A percentile compares a stretch with the other conserved stretches of the same genome.
Evolutionary conservation across 2,797 vertebrate genomes (phyloP).

Genomic region (Varecia variegata): DNA sequence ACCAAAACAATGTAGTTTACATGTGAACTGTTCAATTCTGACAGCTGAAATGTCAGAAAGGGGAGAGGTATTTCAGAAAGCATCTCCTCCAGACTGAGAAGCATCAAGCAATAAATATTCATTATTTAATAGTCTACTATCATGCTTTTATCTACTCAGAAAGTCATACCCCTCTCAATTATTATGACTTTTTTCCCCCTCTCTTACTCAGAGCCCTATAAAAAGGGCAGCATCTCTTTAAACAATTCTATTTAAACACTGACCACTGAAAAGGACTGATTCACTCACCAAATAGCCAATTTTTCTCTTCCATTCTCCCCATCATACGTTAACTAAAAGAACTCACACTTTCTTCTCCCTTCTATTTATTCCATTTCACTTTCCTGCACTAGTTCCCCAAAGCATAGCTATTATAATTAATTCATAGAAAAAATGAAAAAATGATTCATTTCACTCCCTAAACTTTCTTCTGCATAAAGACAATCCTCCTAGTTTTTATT

Average conservation of each 20-base stretch:
- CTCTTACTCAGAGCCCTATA: not conserved
- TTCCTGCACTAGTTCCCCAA: not conserved
- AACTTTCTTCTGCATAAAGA: not conserved
- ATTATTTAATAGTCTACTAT: conserved; percentile 43
- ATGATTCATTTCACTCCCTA: not conserved
- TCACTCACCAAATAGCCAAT: not conserved
- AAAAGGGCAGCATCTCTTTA: not conserved
- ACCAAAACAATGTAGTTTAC: conserved; percentile 82
- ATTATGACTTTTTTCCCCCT: not conserved
- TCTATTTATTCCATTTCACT: not conserved
- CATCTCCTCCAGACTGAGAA: conserved; percentile 8
- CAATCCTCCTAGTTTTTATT: not conserved
- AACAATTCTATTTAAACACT: not conserved
- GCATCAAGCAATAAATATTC: conserved; percentile 56
- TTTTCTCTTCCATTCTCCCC: not conserved
- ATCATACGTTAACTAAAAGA: not conserved
- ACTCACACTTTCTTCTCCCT: not conserved
- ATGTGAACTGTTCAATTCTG: conserved; percentile 71
- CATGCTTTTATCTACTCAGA: conserved; percentile 31
- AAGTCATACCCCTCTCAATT: conserved; percentile 8
- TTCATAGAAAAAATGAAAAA: not conserved
- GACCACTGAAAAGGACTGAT: not conserved
- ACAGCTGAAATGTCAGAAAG: conserved; percentile 50
- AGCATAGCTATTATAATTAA: not conserved
- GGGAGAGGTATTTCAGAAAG: conserved; percentile 50